phyloP scores from a whole-genome alignment of 2,888 invertebrate species.

The Stenodema calcarata region DNA sequence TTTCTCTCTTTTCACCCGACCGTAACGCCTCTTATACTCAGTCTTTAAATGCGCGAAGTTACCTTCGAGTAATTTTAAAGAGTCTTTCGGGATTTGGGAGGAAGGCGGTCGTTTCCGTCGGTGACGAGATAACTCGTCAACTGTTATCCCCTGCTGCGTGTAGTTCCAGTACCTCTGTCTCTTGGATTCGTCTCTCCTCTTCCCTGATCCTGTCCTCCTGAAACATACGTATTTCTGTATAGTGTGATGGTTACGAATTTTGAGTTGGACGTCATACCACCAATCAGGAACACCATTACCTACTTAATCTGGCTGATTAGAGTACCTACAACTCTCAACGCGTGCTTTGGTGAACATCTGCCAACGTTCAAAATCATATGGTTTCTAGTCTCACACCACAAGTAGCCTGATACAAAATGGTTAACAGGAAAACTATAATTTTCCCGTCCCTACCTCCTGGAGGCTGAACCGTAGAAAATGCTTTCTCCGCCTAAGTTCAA shows the following conservation, averaged over 20 bases:
- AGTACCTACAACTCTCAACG: no score
- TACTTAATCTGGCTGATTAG: no score
- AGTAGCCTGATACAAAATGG: no score
- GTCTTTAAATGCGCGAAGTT: conserved; percentile 54
- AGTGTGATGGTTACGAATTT: not conserved
- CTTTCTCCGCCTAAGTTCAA: no score
- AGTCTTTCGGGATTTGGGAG: conserved; percentile 49
- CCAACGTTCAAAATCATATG: no score
- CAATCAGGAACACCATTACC: no score
- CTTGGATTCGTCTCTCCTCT: conserved; percentile 28
- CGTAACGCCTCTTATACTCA: conserved; percentile 54
- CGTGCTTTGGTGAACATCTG: no score
- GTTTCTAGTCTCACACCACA: no score
- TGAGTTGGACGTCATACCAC: not conserved
- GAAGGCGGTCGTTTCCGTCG: conserved; percentile 51
- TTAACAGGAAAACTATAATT: no score
- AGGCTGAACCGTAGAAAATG: no score
- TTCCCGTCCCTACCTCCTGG: no score
- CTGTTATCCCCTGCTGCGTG: conserved; percentile 52
- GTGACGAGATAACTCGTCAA: conserved; percentile 54
- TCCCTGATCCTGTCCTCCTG: conserved; percentile 43
- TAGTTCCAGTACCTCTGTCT: conserved; percentile 52
- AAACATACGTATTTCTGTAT: conserved; percentile 3
- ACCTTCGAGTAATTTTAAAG: conserved; percentile 51
- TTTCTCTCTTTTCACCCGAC: conserved; percentile 37